Base-by-base conservation (phyloP, 37 sponge, comb jelly and placozoan genomes). In the Cladorhizidae sp. region DNA sequence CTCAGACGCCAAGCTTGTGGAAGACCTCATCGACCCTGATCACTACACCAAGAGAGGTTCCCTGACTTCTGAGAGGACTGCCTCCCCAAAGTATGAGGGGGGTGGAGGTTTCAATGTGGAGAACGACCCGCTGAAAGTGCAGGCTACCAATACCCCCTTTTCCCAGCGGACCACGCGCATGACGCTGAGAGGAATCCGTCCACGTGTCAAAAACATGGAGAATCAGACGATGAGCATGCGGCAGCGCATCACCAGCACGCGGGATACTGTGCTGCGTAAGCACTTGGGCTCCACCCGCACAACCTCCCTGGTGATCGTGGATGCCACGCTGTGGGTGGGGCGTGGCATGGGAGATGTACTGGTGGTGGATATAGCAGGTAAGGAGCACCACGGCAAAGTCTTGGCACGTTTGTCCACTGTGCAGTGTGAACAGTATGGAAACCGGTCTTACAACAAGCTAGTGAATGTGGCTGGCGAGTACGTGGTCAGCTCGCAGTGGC, bases 271-370 rank as follows among this genome's bases (percentile, higher is more conserved):
- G 33, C 64, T 63, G 2, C 83, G 71, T 39, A 71, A 64, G 26
- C 87, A 81, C 41, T 87, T 85, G 21, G 91, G 86, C 11, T 84
- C 92, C 29, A 90, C 90, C 23, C 92, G 95, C 25, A 83, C 85
- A 33, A 94, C 95, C 41, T 87, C 92, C 15, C 63, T 94, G 42
- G 86, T 90, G 12, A 57, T 94, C 8, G 89, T 94, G 31, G 82
- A 79, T 21, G 72, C 90, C n/a, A 83, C 92, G 33, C 82, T 96
- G 14, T 96, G 96, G 96, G 87, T 93, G 40, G 91, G 74, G 0
- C 62, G 96, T 29, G 96, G 94, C 26, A 96, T 96, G 96, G 96
- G 96, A 0, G 96, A 96, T 57, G 51, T 96, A 18, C 55, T 96
- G 1, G 67, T 96, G 18, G 65, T 96, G 18, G 80, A 96, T 49